These are phyloP conservation scores for Caenorhabditis sp. DNA, from an alignment of 2,888 invertebrate species.

Conservation along the genomic window DNA sequence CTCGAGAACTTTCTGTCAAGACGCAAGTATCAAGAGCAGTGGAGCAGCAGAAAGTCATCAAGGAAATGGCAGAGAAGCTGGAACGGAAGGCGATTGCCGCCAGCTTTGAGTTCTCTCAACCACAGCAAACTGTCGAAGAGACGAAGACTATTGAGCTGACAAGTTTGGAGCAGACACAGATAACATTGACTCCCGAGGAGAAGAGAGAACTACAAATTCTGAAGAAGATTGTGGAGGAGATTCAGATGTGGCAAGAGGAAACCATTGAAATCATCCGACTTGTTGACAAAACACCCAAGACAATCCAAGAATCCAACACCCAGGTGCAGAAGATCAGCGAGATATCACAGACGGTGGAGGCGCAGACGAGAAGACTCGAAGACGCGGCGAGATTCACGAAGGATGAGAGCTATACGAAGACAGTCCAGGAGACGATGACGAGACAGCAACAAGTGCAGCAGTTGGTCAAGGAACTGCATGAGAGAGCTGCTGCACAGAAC, in stretches of 20 bases:
- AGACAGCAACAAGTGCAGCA: slow-evolving; percentile 64
- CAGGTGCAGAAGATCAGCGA: slow-evolving; percentile 53
- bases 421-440: slow-evolving; percentile 51
- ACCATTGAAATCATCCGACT: slow-evolving; percentile 64
- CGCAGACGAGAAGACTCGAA: slow-evolving; percentile 53
- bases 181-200: slow-evolving; percentile 57
- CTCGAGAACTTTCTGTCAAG: slow-evolving; percentile 42
- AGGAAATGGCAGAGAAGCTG: slow-evolving; percentile 58
- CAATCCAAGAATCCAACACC: slow-evolving; percentile 52
- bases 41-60: slow-evolving; percentile 60
- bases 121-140: slow-evolving; percentile 53
- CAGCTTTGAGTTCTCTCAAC: slow-evolving; percentile 54
- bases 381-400: slow-evolving; percentile 58
- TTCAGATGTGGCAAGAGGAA: slow-evolving; percentile 70
- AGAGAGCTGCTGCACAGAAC: slow-evolving; percentile 55
- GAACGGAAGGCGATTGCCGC: slow-evolving; percentile 58
- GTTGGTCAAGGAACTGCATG: slow-evolving; percentile 56
- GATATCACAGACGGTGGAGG: slow-evolving; percentile 52
- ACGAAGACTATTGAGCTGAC: slow-evolving; percentile 62
- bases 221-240: slow-evolving; percentile 64
- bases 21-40: slow-evolving; percentile 52
- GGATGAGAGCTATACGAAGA: slow-evolving; percentile 48
- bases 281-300: slow-evolving; percentile 39
- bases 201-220: slow-evolving; percentile 63
- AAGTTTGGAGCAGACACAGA: slow-evolving; percentile 46